Base-by-base conservation (phyloP, 2,888 invertebrate genomes). In the Lasius fuliginosus region DNA sequence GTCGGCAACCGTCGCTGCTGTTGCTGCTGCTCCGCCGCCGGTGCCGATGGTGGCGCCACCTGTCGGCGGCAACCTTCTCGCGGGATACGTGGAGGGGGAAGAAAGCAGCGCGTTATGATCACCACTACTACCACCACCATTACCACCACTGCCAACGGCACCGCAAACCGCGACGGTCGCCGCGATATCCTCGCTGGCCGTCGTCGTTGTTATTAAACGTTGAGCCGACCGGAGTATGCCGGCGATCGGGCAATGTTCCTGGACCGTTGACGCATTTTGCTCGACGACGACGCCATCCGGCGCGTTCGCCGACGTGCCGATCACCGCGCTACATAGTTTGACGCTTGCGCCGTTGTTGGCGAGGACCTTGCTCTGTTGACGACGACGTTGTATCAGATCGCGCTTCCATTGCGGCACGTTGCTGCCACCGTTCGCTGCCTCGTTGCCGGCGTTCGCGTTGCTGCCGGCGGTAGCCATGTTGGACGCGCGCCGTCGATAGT, bases 331-430 rank as follows among this genome's bases (percentile, higher is more conserved):
- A 76, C 89, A 92, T 73, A 92, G 84, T 89, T 94, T 92, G 40
- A 91, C 91, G 89, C 92, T 90, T 62, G 92, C 91, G 83, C 92
- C 91, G 89, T 92, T 92, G 88, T 89, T 92, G 86, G 93, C 88
- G 83, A 91, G 90, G 56, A 93, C 94, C 90, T 94, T 95, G 88
- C 92, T 95, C 91, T 95, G 95, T 89, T 96, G 96, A 88, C 96
- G 96, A 85, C 97, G 96, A 71, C 97, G 96, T 94, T 97, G 97
- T 95, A 98, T 97, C 95, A 98, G 96, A 95, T 98, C 98, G 93
- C 97, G 97, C 95, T 98, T 98, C 98, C 98, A 98, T 95, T 97
- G 97, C 87, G 98, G 98, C 94, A 97, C 94, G 88, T 89, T 91
- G 85, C 86, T 88, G 85, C 87, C 86, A 71, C 84, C 85, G 84